These are phyloP conservation scores for Syncerus caffer DNA, from an alignment of 2,797 vertebrate species.

Conservation along the genomic window DNA sequence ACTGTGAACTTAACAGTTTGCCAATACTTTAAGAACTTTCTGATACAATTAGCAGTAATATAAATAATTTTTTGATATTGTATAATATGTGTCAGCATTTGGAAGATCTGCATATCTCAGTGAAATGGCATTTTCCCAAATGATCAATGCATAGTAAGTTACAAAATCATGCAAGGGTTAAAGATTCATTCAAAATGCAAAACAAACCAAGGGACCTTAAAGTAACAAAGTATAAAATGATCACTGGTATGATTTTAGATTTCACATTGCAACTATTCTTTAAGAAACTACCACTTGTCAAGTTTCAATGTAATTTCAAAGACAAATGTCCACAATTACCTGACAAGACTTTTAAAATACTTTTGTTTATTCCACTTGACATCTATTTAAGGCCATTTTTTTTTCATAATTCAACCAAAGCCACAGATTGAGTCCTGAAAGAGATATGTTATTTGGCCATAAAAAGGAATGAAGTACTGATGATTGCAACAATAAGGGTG, in stretches of 20 bases:
- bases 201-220: background rate
- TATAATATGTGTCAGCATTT: background rate
- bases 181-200: conserved; percentile 3
- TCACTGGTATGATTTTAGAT: background rate
- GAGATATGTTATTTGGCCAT: background rate
- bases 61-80: background rate
- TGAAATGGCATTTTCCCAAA: conserved; percentile 9
- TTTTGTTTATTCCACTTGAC: background rate
- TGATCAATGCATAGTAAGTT: background rate
- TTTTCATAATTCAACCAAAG: conserved; percentile 32
- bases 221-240: background rate
- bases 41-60: background rate
- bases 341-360: background rate
- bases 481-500: background rate
- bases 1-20: background rate
- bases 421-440: background rate
- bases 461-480: background rate
- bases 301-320: conserved; percentile 37
- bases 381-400: conserved; percentile 13
- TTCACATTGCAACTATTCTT: background rate
- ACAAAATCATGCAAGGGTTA: background rate
- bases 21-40: background rate
- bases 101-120: background rate
- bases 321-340: background rate
- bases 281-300: background rate